These are phyloP conservation scores for Syrista parreyssii DNA, from an alignment of 2,888 invertebrate species.

Conservation along the genomic window DNA sequence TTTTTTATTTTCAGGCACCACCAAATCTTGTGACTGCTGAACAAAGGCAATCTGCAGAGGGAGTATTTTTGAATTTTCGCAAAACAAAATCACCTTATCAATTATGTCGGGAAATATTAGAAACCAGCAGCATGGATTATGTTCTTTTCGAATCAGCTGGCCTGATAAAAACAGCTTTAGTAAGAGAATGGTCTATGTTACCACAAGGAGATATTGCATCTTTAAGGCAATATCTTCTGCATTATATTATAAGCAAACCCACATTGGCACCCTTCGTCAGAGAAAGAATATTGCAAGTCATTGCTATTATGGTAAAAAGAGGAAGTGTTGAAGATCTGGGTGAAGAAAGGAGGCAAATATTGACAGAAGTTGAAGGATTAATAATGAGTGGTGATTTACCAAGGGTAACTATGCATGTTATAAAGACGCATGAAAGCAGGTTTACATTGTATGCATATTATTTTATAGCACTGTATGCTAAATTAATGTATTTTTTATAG, in stretches of 20 bases:
- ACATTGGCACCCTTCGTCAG: conserved; percentile 80
- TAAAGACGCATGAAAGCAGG: neutral
- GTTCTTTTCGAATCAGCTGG: conserved; percentile 90
- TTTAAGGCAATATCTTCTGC: conserved; percentile 81
- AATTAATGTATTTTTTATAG: conserved; percentile 62
- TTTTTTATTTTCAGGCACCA: conserved; percentile 73
- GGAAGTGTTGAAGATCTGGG: conserved; percentile 82
- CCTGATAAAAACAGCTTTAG: conserved; percentile 82
- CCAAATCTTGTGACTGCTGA: conserved; percentile 81
- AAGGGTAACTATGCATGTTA: conserved; percentile 67
- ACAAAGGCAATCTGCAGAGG: conserved; percentile 85
- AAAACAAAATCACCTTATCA: conserved; percentile 85
- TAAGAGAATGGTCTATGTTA: conserved; percentile 85
- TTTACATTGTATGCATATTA: neutral
- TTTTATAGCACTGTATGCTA: neutral
- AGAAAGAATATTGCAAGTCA: conserved; percentile 79
- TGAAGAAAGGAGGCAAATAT: conserved; percentile 74
- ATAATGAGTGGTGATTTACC: conserved; percentile 76
- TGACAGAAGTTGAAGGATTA: conserved; percentile 81
- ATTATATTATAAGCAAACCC: conserved; percentile 77
- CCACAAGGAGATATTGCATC: conserved; percentile 77
- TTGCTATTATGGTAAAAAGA: conserved; percentile 90
- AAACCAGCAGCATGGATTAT: conserved; percentile 79
- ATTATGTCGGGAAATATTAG: conserved; percentile 82
- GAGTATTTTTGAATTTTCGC: conserved; percentile 83